Evolutionary conservation across 2,888 invertebrate genomes (phyloP).

Genomic region (Plebejus anna): DNA sequence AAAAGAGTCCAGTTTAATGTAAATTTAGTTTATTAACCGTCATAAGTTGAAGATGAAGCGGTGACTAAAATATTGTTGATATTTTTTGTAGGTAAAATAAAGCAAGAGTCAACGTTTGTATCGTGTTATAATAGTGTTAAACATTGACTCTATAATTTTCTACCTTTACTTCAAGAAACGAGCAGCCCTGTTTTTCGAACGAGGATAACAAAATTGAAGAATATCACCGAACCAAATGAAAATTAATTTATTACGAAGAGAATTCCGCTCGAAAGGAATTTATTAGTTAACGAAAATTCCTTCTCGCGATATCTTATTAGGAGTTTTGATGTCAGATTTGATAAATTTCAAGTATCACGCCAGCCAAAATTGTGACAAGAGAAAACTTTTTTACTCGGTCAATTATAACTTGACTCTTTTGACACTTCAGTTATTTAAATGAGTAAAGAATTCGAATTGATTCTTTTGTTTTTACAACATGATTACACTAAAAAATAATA

Average conservation of each 20-base stretch:
- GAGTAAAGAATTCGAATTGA: background rate
- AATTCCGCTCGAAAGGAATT: background rate
- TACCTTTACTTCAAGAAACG: background rate
- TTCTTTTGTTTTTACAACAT: background rate
- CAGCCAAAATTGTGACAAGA: conserved; percentile 19
- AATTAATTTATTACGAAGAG: conserved; percentile 1
- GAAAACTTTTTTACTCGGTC: conserved; percentile 9
- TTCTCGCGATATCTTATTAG: conserved; percentile 1
- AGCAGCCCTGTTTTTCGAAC: background rate
- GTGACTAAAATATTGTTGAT: no score
- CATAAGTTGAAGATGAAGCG: no score
- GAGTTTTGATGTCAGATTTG: conserved; percentile 20
- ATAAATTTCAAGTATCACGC: conserved; percentile 13
- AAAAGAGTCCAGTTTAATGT: background rate
- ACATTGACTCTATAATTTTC: background rate
- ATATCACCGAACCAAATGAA: background rate
- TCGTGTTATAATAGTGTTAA: background rate
- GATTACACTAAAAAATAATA: background rate
- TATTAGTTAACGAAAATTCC: conserved; percentile 20
- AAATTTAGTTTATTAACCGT: no score
- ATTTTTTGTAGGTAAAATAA: no score
- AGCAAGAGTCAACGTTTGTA: no score
- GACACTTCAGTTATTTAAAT: background rate
- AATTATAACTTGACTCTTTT: conserved; percentile 15
- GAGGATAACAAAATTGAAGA: conserved; percentile 1